These are phyloP conservation scores for Baccha elongata DNA, from an alignment of 2,888 invertebrate species.

Conservation along the genomic window DNA sequence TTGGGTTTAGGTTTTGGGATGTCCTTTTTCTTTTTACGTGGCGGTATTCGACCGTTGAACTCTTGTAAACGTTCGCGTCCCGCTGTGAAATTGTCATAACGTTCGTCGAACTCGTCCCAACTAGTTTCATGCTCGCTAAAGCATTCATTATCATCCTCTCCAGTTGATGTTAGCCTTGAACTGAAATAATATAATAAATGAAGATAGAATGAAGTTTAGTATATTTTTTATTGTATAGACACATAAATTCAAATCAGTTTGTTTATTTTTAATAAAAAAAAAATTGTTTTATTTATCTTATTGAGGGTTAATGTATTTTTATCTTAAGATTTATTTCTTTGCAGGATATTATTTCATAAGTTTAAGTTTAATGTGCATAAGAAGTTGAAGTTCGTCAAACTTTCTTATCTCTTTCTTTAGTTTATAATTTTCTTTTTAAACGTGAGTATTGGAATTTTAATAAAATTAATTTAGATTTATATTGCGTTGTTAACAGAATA, in stretches of 20 bases:
- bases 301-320: conserved; percentile 5
- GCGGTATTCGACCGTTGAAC: conserved; percentile 82
- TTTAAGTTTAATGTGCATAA: too few relatives aligned
- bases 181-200: conserved; percentile 75
- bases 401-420: too few relatives aligned
- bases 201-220: conserved; percentile 39
- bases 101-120: conserved; percentile 82
- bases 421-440: too few relatives aligned
- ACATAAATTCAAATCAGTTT: too few relatives aligned
- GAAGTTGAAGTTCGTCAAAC: too few relatives aligned
- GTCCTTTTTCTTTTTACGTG: conserved; percentile 81
- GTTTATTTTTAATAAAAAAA: not conserved
- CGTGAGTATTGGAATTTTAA: too few relatives aligned
- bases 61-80: conserved; percentile 82
- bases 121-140: conserved; percentile 82
- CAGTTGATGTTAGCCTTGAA: conserved; percentile 81
- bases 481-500: too few relatives aligned
- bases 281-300: not conserved
- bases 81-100: conserved; percentile 81
- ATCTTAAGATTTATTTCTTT: not conserved
- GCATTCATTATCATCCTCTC: conserved; percentile 82
- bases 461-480: too few relatives aligned
- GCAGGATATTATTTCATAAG: too few relatives aligned
- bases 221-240: too few relatives aligned
- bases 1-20: conserved; percentile 77